Evolutionary conservation across 1,140 invertebrate genomes (phyloP).

Genomic region (Cephus cinctus): DNA sequence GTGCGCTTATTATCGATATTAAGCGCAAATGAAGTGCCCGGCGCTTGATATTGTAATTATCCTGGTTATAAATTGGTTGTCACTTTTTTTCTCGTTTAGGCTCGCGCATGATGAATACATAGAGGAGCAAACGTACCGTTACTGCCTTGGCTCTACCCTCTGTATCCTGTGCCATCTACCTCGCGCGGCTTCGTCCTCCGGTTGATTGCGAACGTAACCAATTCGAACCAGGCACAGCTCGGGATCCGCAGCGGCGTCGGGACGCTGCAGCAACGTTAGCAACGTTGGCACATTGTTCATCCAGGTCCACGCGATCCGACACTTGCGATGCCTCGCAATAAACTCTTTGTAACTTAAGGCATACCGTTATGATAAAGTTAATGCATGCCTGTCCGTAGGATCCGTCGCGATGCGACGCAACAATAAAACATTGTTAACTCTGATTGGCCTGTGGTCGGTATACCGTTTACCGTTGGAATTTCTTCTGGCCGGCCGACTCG

Average conservation of each 20-base stretch:
- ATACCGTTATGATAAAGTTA: slow-evolving; percentile 50
- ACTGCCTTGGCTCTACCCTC: slow-evolving; percentile 33
- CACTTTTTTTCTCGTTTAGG: slow-evolving; percentile 38
- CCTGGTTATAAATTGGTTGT: slow-evolving; percentile 41
- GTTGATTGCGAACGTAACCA: slow-evolving; percentile 16
- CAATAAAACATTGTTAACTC: slow-evolving; percentile 56
- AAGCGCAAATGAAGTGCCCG: slow-evolving; percentile 28
- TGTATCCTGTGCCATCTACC: not conserved
- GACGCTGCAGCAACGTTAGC: too few relatives aligned
- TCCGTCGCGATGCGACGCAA: slow-evolving; percentile 47
- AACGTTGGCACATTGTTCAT: slow-evolving; percentile 25
- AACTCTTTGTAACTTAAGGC: slow-evolving; percentile 28
- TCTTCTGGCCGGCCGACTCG: slow-evolving; percentile 23
- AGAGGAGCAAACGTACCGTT: slow-evolving; percentile 34
- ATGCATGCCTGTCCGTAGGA: slow-evolving; percentile 45
- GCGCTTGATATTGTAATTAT: slow-evolving; percentile 45
- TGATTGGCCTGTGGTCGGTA: slow-evolving; percentile 46
- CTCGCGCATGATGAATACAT: slow-evolving; percentile 38
- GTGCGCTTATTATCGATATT: slow-evolving; percentile 29
- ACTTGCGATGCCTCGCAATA: slow-evolving; percentile 23
- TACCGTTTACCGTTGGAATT: slow-evolving; percentile 39
- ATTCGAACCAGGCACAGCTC: slow-evolving; percentile 16
- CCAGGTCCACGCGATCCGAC: slow-evolving; percentile 26
- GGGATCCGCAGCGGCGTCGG: slow-evolving; percentile 19
- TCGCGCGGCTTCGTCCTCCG: not conserved